Evolutionary conservation across 2,888 invertebrate species (phyloP).

Genomic region (Pyrrhia umbra): DNA sequence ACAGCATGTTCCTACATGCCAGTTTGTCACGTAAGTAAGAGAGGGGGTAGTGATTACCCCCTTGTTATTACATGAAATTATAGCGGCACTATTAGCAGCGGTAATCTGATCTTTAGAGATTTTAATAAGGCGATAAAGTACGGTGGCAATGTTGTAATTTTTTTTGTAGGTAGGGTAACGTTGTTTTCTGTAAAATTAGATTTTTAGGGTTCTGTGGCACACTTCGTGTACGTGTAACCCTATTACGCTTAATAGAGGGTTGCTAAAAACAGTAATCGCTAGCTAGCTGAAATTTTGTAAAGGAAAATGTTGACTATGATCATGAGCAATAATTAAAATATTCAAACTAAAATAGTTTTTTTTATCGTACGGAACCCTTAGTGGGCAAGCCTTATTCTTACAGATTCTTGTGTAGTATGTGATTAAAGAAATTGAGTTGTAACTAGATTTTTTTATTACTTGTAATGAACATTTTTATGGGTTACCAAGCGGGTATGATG

Average conservation of each 20-base stretch:
- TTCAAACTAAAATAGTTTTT: no score
- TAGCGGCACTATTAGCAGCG: conserved; percentile 33
- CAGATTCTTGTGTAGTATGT: not conserved
- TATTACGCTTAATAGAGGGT: no score
- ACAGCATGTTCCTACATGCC: conserved; percentile 31
- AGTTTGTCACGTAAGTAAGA: conserved; percentile 43
- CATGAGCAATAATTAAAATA: not conserved
- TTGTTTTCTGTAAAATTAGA: conserved; percentile 26
- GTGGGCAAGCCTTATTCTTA: not conserved
- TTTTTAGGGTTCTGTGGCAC: not conserved
- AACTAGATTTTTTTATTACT: conserved; percentile 19
- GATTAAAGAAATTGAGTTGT: conserved; percentile 1
- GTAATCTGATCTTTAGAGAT: conserved; percentile 54
- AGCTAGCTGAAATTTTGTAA: no score
- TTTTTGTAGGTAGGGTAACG: not conserved
- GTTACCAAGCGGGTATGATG: no score
- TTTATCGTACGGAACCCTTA: not conserved
- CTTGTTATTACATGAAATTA: conserved; percentile 58
- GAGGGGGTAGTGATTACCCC: conserved; percentile 27
- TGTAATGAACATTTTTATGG: not conserved
- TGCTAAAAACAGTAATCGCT: no score
- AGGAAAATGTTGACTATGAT: not conserved
- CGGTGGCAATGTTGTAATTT: conserved; percentile 14
- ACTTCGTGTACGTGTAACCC: no score
- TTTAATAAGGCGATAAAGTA: conserved; percentile 53